Evolutionary conservation across 2,113 vertebrate species (phyloP).

Genomic region (Pedetes capensis): DNA sequence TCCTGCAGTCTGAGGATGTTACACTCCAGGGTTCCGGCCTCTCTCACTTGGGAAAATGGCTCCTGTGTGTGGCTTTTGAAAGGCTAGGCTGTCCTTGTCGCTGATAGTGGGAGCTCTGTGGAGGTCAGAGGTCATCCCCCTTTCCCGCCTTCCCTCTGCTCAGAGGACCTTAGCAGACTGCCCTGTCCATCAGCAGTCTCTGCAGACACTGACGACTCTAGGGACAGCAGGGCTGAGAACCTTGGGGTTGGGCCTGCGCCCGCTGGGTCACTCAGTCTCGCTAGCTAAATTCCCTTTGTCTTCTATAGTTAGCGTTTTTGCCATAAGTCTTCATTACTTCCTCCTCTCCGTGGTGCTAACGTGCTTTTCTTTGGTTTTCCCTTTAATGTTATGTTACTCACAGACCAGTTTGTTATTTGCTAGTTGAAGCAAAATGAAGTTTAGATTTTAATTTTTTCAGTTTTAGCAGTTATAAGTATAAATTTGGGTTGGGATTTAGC

Average conservation of each 20-base stretch:
- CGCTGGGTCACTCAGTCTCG: background rate
- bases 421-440: background rate
- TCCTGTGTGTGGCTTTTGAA: rapidly evolving
- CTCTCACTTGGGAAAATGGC: background rate
- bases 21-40: background rate
- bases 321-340: background rate
- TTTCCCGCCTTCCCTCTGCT: background rate
- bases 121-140: too few species aligned
- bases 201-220: too few species aligned
- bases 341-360: background rate
- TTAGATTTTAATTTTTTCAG: background rate
- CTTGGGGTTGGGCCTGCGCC: background rate
- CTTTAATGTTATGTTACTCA: background rate
- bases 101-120: background rate
- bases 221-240: rapidly evolving
- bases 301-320: background rate
- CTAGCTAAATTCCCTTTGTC: background rate
- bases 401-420: background rate
- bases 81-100: background rate
- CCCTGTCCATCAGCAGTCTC: background rate
- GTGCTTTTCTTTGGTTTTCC: background rate
- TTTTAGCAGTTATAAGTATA: background rate
- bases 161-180: background rate
- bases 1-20: background rate
- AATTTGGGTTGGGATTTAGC: too few species aligned